Evolutionary conservation across 2,797 vertebrate genomes (phyloP).

Genomic region (Tragelaphus eurycerus): DNA sequence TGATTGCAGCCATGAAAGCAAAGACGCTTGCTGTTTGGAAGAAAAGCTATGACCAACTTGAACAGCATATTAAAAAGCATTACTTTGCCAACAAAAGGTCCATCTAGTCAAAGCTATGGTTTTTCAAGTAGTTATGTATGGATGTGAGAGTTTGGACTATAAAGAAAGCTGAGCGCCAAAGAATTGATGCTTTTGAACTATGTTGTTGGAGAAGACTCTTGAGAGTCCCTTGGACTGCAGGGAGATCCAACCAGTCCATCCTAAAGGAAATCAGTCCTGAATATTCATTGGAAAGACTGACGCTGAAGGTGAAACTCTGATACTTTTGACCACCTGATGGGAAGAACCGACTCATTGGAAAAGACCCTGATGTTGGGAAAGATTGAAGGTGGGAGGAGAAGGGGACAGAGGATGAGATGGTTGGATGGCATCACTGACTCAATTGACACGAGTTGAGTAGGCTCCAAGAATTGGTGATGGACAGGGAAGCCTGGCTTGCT

Average conservation of each 20-base stretch:
- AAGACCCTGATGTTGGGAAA: neutral
- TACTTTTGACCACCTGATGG: neutral
- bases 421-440: neutral
- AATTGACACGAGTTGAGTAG: neutral
- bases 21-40: neutral
- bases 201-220: neutral
- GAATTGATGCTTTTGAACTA: neutral
- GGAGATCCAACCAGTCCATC: neutral
- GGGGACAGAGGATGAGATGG: neutral
- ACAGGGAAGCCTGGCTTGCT: neutral
- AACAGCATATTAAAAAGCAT: neutral
- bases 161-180: neutral
- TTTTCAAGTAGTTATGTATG: neutral
- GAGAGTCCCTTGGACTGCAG: neutral
- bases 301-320: neutral
- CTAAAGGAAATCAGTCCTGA: neutral
- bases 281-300: neutral
- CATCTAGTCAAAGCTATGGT: neutral
- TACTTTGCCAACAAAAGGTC: neutral
- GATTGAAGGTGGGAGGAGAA: neutral
- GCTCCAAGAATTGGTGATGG: neutral
- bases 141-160: neutral
- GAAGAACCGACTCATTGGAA: accelerated
- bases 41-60: neutral
- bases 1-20: neutral